These are phyloP conservation scores for Parnassius glacialis DNA, from an alignment of 2,888 invertebrate species.

Conservation along the genomic window DNA sequence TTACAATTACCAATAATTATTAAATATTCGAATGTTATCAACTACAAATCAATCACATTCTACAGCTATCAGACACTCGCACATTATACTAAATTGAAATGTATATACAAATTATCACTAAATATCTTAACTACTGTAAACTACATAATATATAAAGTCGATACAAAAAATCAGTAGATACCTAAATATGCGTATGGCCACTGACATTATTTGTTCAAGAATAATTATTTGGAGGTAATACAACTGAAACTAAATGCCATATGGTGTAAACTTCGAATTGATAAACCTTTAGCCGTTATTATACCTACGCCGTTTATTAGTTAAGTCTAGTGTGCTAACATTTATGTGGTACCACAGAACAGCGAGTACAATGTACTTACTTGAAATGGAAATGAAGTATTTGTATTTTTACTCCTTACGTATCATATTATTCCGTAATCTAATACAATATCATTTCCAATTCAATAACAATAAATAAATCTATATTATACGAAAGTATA, in stretches of 20 bases:
- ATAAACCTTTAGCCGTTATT: conserved; percentile 9
- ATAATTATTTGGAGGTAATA: conserved; percentile 13
- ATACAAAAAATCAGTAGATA: conserved; percentile 47
- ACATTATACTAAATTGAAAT: conserved; percentile 78
- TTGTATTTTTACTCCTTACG: background rate
- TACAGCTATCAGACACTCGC: conserved; percentile 79
- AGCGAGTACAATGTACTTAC: conserved; percentile 48
- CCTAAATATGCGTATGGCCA: conserved; percentile 62
- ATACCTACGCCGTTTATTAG: conserved; percentile 37
- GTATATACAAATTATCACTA: conserved; percentile 77
- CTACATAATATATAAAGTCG: conserved; percentile 53
- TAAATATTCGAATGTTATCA: conserved; percentile 44
- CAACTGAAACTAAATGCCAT: conserved; percentile 7
- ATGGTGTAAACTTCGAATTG: background rate
- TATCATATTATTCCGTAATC: background rate
- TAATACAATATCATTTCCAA: conserved; percentile 1
- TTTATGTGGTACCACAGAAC: conserved; percentile 49
- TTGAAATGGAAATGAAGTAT: conserved; percentile 34
- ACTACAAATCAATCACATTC: conserved; percentile 71
- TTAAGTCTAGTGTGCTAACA: conserved; percentile 31
- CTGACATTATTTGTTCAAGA: conserved; percentile 42
- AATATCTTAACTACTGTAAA: conserved; percentile 61
- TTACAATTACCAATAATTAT: conserved; percentile 29
- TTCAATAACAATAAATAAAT: conserved; percentile 13
- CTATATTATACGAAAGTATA: conserved; percentile 30